Percentiles rank a stretch among this genome's conserved stretches.
phyloP scores from a whole-genome alignment of 2,888 invertebrate species.

The Phlogophora meticulosa region DNA sequence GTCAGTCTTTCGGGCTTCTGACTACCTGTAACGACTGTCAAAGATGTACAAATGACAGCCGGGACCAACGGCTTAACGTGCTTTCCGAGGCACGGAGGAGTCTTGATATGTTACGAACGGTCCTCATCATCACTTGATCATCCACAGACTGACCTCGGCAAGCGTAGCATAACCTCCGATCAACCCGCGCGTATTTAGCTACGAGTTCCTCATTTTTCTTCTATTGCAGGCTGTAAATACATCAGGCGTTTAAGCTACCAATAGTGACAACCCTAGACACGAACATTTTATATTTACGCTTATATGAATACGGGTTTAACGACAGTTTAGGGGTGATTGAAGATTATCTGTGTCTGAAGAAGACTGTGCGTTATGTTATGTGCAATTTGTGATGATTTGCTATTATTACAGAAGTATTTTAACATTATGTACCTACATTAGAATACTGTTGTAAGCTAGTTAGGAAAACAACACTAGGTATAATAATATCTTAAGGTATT shows the following conservation, averaged over 20 bases:
- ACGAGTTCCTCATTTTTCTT: too few relatives aligned
- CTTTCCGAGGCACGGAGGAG: too few relatives aligned
- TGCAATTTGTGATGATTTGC: conserved; percentile 33
- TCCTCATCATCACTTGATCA: too few relatives aligned
- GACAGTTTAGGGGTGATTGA: conserved; percentile 60
- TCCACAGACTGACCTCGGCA: too few relatives aligned
- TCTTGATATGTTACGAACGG: too few relatives aligned
- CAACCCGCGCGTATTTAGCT: too few relatives aligned
- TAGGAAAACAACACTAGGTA: not conserved
- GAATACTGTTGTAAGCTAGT: not conserved
- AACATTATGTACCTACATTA: conserved; percentile 8
- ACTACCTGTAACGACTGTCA: too few relatives aligned
- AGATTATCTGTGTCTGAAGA: conserved; percentile 47
- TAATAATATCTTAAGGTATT: conserved; percentile 2
- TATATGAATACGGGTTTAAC: conserved; percentile 48
- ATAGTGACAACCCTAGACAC: conserved; percentile 43
- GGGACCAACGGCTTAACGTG: too few relatives aligned
- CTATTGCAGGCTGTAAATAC: not conserved
- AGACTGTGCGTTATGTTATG: conserved; percentile 42
- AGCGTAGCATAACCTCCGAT: too few relatives aligned
- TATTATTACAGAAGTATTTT: not conserved
- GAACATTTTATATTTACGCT: conserved; percentile 49
- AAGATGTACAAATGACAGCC: too few relatives aligned
- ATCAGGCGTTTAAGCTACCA: not conserved
- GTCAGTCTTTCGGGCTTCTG: too few relatives aligned